Percentiles rank a stretch among this genome's conserved stretches.
These are phyloP conservation scores for Plectropomus leopardus DNA, from an alignment of 2,113 vertebrate species.

Conservation along the genomic window DNA sequence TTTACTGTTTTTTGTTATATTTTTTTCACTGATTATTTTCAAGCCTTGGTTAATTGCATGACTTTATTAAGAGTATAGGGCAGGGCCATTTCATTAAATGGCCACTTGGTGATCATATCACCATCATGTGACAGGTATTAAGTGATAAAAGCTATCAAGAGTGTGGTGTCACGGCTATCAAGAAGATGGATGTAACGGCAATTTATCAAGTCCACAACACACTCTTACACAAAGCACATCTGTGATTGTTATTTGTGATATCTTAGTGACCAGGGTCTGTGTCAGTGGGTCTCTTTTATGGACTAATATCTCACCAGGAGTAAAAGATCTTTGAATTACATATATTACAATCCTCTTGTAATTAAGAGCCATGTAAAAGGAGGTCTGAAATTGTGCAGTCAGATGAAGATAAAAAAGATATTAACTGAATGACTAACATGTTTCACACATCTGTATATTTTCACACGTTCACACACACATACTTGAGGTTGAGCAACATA, in stretches of 20 bases:
- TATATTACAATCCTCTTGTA: not conserved
- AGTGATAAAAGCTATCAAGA: not conserved
- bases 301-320: not conserved
- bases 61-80: not conserved
- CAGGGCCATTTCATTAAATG: not conserved
- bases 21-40: not conserved
- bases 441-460: not conserved
- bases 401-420: not conserved
- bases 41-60: not conserved
- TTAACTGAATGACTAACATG: not conserved
- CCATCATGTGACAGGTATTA: not conserved
- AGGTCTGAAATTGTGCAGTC: conserved; percentile 3
- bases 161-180: not conserved
- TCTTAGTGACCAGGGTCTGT: too few species aligned
- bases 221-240: conserved; percentile 2
- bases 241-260: not conserved
- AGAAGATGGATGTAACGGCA: not conserved
- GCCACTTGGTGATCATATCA: not conserved
- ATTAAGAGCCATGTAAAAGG: not conserved
- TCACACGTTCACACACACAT: not conserved
- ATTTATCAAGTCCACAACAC: not conserved
- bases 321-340: not conserved
- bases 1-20: not conserved
- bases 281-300: not conserved
- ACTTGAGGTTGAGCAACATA: not conserved